Evolutionary conservation across 2,113 vertebrate species (phyloP).

Genomic region (Origma solitaria): DNA sequence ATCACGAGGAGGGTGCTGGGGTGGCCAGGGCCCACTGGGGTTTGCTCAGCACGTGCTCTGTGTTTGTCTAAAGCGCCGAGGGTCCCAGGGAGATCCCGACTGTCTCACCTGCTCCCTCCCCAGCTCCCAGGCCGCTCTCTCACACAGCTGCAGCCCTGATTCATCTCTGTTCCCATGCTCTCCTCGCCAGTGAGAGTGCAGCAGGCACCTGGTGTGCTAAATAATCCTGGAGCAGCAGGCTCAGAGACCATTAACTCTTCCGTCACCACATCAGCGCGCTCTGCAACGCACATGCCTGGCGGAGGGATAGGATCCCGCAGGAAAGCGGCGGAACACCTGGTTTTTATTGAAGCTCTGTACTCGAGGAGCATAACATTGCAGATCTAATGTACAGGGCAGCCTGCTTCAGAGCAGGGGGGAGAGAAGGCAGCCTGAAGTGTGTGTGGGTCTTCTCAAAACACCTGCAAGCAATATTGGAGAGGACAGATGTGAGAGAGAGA

Average conservation of each 20-base stretch:
- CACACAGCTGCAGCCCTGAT: slow-evolving; percentile 50
- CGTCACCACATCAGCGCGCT: neutral
- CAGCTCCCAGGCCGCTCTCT: slow-evolving; percentile 37
- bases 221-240: slow-evolving; percentile 33
- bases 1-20: neutral
- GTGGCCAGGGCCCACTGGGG: fast-evolving
- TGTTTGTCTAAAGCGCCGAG: neutral
- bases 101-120: neutral
- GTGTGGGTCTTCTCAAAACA: neutral
- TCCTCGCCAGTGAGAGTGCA: slow-evolving; percentile 35
- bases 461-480: neutral
- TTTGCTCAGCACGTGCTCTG: neutral
- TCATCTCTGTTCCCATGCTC: slow-evolving; percentile 41
- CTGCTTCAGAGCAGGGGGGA: neutral
- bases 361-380: neutral
- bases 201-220: slow-evolving; percentile 61
- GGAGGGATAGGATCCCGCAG: neutral
- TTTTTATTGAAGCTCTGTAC: neutral
- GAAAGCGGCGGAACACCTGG: fast-evolving
- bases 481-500: neutral
- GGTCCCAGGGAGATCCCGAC: neutral
- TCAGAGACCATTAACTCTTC: slow-evolving; percentile 22
- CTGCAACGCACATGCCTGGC: neutral
- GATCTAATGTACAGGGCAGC: neutral
- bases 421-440: neutral